Percentiles rank a stretch among this genome's conserved stretches.
Evolutionary conservation across 1,140 invertebrate species (phyloP).

Genomic region (Matsumurasca onukii): DNA sequence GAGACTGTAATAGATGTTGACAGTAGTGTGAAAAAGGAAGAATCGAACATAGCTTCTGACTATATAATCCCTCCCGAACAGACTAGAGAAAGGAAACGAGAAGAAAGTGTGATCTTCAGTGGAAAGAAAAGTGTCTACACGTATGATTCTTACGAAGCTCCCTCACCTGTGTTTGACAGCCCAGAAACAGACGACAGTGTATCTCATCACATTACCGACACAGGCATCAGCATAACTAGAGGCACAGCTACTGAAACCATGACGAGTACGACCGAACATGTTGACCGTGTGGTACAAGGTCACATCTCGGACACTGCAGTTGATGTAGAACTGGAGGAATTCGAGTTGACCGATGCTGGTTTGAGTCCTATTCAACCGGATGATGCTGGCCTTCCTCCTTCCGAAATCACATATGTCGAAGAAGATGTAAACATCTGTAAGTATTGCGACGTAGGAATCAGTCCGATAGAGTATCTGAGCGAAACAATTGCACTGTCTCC

Average conservation of each 20-base stretch:
- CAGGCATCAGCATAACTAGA: constrained; percentile 54
- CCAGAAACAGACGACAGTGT: constrained; percentile 52
- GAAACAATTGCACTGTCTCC: constrained; percentile 47
- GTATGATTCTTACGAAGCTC: constrained; percentile 48
- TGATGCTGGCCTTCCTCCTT: constrained; percentile 45
- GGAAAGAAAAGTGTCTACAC: constrained; percentile 52
- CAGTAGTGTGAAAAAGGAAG: constrained; percentile 46
- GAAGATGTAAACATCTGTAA: constrained; percentile 45
- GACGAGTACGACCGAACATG: constrained; percentile 49
- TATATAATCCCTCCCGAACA: constrained; percentile 48
- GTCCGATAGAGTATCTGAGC: constrained; percentile 50
- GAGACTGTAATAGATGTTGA: constrained; percentile 51
- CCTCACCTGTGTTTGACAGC: constrained; percentile 46
- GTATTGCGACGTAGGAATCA: constrained; percentile 50
- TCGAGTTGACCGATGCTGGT: constrained; percentile 55
- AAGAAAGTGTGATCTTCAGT: constrained; percentile 54
- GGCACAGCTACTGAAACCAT: constrained; percentile 52
- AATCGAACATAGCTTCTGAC: constrained; percentile 37
- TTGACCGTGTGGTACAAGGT: constrained; percentile 34
- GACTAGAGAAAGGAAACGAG: constrained; percentile 47
- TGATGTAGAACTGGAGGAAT: constrained; percentile 52
- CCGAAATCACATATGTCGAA: constrained; percentile 45
- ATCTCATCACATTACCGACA: constrained; percentile 55
- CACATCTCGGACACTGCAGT: constrained; percentile 52
- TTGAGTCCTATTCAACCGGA: constrained; percentile 56